A percentile compares a stretch with the other conserved stretches of the same genome.
Evolutionary conservation across 2,797 vertebrate species (phyloP).

Genomic region (Leuciscus waleckii): DNA sequence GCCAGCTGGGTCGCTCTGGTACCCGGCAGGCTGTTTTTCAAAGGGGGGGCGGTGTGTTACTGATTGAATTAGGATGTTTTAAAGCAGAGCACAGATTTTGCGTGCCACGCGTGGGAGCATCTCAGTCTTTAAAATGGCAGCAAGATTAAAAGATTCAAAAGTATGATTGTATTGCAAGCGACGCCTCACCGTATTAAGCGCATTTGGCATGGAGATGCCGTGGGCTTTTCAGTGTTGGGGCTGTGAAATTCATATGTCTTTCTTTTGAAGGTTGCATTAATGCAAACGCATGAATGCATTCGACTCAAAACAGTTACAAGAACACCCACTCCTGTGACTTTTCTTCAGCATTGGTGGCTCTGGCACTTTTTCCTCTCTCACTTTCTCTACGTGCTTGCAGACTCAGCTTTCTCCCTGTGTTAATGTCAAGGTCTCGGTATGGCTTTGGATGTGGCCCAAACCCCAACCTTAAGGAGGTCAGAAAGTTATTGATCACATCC

Average conservation of each 20-base stretch:
- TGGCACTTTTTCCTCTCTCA: slow-evolving; percentile 43
- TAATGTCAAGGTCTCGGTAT: slow-evolving; percentile 61
- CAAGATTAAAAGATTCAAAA: slow-evolving; percentile 47
- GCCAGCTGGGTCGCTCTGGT: slow-evolving; percentile 43
- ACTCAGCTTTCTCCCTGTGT: slow-evolving; percentile 57
- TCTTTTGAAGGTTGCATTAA: slow-evolving; percentile 34
- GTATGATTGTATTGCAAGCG: slow-evolving; percentile 36
- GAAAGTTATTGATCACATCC: slow-evolving; percentile 57
- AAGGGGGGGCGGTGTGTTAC: slow-evolving; percentile 23
- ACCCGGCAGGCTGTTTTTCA: slow-evolving; percentile 42
- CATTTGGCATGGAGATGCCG: slow-evolving; percentile 32
- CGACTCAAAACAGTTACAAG: slow-evolving; percentile 39
- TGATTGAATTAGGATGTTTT: slow-evolving; percentile 52
- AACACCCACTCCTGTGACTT: slow-evolving; percentile 42
- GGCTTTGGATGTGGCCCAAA: slow-evolving; percentile 59
- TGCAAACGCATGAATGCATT: slow-evolving; percentile 37
- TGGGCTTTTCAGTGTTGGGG: slow-evolving; percentile 24
- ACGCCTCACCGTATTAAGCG: slow-evolving; percentile 10
- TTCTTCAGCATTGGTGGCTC: slow-evolving; percentile 3
- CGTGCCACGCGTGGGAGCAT: slow-evolving; percentile 43
- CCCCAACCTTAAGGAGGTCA: slow-evolving; percentile 57
- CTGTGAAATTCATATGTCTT: slow-evolving; percentile 46
- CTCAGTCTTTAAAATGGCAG: slow-evolving; percentile 39
- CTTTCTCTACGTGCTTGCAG: slow-evolving; percentile 44
- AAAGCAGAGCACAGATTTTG: slow-evolving; percentile 45